Base-by-base conservation (phyloP, 2,888 invertebrate species). In the Epsilonema sp. region DNA sequence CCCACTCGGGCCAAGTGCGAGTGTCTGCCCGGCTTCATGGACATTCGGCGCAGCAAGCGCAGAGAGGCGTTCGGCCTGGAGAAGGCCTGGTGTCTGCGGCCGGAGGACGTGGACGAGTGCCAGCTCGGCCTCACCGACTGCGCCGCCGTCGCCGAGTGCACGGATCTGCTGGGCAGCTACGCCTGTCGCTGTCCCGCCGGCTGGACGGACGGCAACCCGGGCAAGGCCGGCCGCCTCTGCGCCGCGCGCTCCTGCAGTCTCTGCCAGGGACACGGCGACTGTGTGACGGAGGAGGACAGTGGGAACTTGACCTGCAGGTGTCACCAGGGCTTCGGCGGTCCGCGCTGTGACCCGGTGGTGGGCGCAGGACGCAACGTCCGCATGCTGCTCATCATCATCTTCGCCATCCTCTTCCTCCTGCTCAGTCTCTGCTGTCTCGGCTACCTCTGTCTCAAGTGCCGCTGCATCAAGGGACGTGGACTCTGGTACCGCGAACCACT, bases 1-100 rank as follows among this genome's bases (percentile, higher is more conserved):
- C 80, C 80, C 70, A 84, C 84, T 58, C 82, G 81, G 63, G 86
- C 82, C 69, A 78, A 80, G 62, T 89, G 86, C 73, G 80, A 82
- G 64, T 89, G 89, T 21, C 39, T 20, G n/a, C 20, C 24, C 21
- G 46, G 46, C 19, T 46, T 45, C 31, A 8, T 46, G n/a, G 46
- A 46, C 22, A 46, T 46, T 16, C 21, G 46, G 3, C 21, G 24
- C 25, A 46, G 41, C 22, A 22, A 26, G 13, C 13, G n/a, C 3
- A 13, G 42, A 13, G 25, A 5, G 19, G 16, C 19, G 8, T 45
- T 25, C 31, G 20, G 38, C 3, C 46, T 46, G 23, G 41, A 24
- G 21, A 58, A 58, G 44, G 52, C 56, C 13, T 44, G 55, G 22
- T 63, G 63, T 47, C 53, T 63, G 54, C 53, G 54, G 41, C 46